Conservation (phyloP, 2,797 vertebrate species). For the Catharus ustulatus region DNA sequence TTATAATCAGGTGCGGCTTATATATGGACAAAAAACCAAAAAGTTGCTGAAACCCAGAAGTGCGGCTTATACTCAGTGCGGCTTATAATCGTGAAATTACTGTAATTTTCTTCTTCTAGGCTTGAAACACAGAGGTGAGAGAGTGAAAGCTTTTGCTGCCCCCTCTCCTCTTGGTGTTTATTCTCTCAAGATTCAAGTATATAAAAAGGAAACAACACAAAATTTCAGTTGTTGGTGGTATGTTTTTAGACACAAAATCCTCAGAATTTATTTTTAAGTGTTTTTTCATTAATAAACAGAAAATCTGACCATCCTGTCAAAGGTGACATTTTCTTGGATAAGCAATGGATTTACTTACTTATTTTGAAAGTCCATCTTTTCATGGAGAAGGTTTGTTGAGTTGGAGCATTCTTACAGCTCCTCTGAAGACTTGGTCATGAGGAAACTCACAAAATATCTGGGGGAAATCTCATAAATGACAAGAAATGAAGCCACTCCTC, state of each 20-base stretch:
- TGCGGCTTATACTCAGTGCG: too few species aligned
- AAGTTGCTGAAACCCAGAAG: too few species aligned
- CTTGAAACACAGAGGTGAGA: neutral
- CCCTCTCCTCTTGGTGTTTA: neutral
- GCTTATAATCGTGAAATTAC: too few species aligned
- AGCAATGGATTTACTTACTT: neutral
- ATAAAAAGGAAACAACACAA: neutral
- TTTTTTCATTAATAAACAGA: neutral
- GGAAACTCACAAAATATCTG: neutral
- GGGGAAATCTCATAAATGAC: neutral
- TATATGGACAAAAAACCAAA: too few species aligned
- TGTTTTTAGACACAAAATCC: neutral
- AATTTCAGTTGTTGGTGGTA: neutral
- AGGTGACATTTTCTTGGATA: neutral
- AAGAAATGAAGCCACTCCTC: neutral
- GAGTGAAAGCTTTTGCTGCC: neutral
- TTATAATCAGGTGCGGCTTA: too few species aligned
- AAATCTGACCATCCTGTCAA: neutral
- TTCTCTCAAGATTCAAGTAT: neutral
- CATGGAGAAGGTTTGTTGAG: neutral
- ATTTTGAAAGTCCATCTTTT: neutral
- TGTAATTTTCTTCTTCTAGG: neutral
- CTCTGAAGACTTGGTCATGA: slow-evolving; percentile 2
- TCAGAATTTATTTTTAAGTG: neutral
- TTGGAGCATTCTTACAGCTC: neutral